Base-by-base conservation (phyloP, 2,113 vertebrate genomes). In the Barbus barbus region DNA sequence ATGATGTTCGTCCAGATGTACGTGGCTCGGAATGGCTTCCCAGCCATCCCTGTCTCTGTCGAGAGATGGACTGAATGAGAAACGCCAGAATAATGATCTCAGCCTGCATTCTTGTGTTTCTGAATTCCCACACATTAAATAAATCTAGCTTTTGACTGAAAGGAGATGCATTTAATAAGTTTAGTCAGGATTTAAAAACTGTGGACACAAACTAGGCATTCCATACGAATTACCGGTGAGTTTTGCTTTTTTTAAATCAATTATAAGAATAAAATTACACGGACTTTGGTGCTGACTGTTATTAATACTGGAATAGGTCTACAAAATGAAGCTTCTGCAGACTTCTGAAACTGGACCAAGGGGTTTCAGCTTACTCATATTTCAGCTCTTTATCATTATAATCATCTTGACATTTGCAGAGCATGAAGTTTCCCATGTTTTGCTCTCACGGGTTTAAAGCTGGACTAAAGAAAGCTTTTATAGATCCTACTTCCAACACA, bases 1-100 rank as follows among this genome's bases (percentile, higher is more conserved):
- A 99, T 97, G 83, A 99, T 98, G 92, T 96, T 98, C 87, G 96
- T 94, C 98, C 98, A 99, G 76, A 98, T 96, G 0, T 94, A 96
- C 0, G 98, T 99, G 75, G 97, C 97, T 84, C 97, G 94, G 87
- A 99, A 99, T 0, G 98, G 97, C 90, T 96, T 97, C 89, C 96
- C 96, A 1, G 94, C 96, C 94, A 98, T 95, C 87, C 93, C 95
- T 89, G 90, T 93, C 82, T 94, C 96, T 97, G 86, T 41, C 26
- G n/a, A 36, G 16, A 31, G 16, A 89, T 7, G 18, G 13, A 26
- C 7, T n/a, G 82, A n/a, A 33, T 31, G 22, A 80, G 53, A 46
- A 79, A 41, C 7, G 26, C 2, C 72, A 31, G 12, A 80, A 80
- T 22, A n/a, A 80, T n/a, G 24, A 67, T 44, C 4, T 48, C 38